A percentile compares a stretch with the other conserved stretches of the same genome.
Conservation (phyloP, 1,140 invertebrate genomes). For the Diorhabda sublineata region DNA sequence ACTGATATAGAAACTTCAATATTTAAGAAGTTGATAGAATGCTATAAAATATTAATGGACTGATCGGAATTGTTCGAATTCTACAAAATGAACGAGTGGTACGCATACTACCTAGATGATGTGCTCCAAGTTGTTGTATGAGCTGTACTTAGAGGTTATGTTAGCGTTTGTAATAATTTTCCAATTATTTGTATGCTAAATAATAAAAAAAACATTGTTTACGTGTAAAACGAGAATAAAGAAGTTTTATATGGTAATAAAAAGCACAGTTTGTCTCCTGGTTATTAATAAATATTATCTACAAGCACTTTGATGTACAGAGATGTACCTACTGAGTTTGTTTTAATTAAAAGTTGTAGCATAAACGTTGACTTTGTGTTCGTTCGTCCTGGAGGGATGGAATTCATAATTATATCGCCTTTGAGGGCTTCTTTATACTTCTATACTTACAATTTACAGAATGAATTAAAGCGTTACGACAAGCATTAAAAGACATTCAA, state of each 20-base stretch:
- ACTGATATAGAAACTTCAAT: too few relatives aligned
- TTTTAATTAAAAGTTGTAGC: conserved; percentile 43
- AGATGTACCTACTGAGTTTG: conserved; percentile 34
- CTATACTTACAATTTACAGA: conserved; percentile 14
- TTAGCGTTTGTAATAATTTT: too few relatives aligned
- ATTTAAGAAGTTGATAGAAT: too few relatives aligned
- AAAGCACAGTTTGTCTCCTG: conserved; percentile 4
- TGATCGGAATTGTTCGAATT: too few relatives aligned
- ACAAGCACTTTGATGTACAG: conserved; percentile 38
- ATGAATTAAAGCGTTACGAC: conserved; percentile 11
- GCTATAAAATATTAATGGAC: too few relatives aligned
- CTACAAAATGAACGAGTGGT: too few relatives aligned
- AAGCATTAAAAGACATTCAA: neutral
- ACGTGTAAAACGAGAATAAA: neutral
- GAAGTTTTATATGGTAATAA: neutral
- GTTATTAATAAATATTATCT: conserved; percentile 38
- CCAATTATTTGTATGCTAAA: too few relatives aligned
- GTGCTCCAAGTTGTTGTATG: too few relatives aligned
- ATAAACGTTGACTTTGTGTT: conserved; percentile 38
- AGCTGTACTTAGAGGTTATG: too few relatives aligned
- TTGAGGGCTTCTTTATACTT: conserved; percentile 35
- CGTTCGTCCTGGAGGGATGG: conserved; percentile 32
- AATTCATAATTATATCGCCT: conserved; percentile 42
- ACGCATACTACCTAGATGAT: too few relatives aligned
- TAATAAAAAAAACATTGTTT: neutral